phyloP scores from a whole-genome alignment of 2,888 invertebrate genomes.

The Hyposoter dolosus region DNA sequence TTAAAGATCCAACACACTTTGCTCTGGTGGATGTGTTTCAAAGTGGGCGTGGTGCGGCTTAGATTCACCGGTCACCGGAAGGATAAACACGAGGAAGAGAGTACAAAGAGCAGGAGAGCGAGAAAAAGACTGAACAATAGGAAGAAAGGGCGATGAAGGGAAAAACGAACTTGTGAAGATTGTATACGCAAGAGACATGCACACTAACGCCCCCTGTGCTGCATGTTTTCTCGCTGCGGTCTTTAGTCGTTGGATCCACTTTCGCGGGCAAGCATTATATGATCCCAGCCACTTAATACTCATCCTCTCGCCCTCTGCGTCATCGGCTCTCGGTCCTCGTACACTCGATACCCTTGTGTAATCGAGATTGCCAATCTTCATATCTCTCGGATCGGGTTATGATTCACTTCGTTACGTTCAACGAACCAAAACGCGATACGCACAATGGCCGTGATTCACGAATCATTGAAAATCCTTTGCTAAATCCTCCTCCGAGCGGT shows the following conservation, averaged over 20 bases:
- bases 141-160: slow-evolving; percentile 19
- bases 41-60: slow-evolving; percentile 65
- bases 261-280: slow-evolving; percentile 39
- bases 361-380: slow-evolving; percentile 71
- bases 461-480: slow-evolving; percentile 33
- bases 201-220: slow-evolving; percentile 52
- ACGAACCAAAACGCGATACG: not conserved
- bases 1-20: slow-evolving; percentile 51
- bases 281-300: slow-evolving; percentile 52
- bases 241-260: slow-evolving; percentile 40
- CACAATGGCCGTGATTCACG: slow-evolving; percentile 21
- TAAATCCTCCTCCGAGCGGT: not conserved
- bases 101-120: slow-evolving; percentile 3
- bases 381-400: slow-evolving; percentile 66
- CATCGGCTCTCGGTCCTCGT: slow-evolving; percentile 29
- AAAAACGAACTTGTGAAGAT: slow-evolving; percentile 30
- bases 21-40: slow-evolving; percentile 43
- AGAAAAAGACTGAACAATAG: slow-evolving; percentile 22
- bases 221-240: slow-evolving; percentile 19
- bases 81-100: slow-evolving; percentile 62
- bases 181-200: not conserved
- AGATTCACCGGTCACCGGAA: slow-evolving; percentile 58
- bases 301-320: slow-evolving; percentile 47
- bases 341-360: slow-evolving; percentile 72
- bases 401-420: slow-evolving; percentile 53